Percentiles rank a stretch among this genome's conserved stretches.
Evolutionary conservation across 2,888 invertebrate genomes (phyloP).

Genomic region (Tipula confusa): DNA sequence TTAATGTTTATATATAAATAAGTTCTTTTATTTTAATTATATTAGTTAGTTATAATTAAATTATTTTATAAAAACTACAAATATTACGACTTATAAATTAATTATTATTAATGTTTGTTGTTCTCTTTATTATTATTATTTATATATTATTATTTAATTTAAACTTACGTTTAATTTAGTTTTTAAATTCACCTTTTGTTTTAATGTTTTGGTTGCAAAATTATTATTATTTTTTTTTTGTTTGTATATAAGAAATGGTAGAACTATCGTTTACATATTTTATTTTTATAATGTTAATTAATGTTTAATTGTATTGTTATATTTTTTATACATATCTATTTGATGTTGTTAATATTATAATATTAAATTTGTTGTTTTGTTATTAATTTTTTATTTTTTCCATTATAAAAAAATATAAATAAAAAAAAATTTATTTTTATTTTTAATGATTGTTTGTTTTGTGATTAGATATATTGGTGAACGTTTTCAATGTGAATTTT

Average conservation of each 20-base stretch:
- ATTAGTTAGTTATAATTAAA: not conserved
- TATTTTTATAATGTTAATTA: not conserved
- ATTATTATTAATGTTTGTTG: not conserved
- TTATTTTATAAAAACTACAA: constrained; percentile 20
- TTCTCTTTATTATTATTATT: not conserved
- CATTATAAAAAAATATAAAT: too few species aligned
- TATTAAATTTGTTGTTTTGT: not conserved
- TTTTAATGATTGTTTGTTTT: too few species aligned
- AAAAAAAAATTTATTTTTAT: too few species aligned
- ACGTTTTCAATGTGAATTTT: too few species aligned
- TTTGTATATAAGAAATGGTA: not conserved
- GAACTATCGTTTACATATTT: not conserved
- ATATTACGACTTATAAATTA: constrained; percentile 3
- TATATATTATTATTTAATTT: too few species aligned
- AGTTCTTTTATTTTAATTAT: not conserved
- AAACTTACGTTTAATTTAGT: not conserved
- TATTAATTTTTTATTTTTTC: not conserved
- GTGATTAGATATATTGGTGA: too few species aligned
- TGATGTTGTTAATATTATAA: not conserved
- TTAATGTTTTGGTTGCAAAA: not conserved
- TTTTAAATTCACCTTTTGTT: not conserved
- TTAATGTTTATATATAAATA: not conserved
- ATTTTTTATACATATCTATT: not conserved
- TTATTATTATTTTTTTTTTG: too few species aligned
- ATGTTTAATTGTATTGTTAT: not conserved